A percentile compares a stretch with the other conserved stretches of the same genome.
Evolutionary conservation across 2,797 vertebrate genomes (phyloP).

Genomic region (Glossophaga mutica): DNA sequence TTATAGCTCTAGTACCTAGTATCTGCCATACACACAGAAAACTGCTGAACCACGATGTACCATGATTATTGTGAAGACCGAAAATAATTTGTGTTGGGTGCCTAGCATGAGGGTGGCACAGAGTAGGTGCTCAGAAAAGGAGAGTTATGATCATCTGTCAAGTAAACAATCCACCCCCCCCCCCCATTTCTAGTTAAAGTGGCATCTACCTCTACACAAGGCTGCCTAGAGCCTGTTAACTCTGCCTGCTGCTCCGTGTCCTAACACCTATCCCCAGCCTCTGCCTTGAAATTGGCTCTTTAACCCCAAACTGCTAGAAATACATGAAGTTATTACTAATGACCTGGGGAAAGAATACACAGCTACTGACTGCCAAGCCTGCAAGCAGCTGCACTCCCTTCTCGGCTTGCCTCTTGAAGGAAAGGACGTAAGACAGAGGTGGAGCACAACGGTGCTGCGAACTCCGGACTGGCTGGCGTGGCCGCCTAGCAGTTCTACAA

Average conservation of each 20-base stretch:
- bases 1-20: background rate
- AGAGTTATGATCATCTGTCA: background rate
- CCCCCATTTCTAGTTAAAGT: background rate
- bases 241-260: conserved; percentile 18
- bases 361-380: background rate
- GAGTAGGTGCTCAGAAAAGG: conserved; percentile 21
- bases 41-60: background rate
- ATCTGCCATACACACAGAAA: background rate
- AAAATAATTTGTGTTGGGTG: background rate
- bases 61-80: background rate
- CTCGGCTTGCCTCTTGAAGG: background rate
- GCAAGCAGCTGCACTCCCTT: background rate
- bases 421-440: background rate
- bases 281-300: conserved; percentile 49
- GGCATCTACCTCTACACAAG: background rate
- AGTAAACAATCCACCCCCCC: background rate
- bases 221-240: background rate
- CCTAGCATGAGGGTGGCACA: background rate
- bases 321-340: conserved; percentile 8
- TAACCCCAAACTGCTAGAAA: conserved; percentile 54
- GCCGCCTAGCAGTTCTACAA: conserved; percentile 21
- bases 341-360: conserved; percentile 14
- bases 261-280: conserved; percentile 37
- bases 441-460: background rate
- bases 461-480: background rate